Percentiles rank a stretch among this genome's conserved stretches.
Conservation (phyloP, 37 sponge, comb jelly and placozoan species). For the Oopsacas minuta region DNA sequence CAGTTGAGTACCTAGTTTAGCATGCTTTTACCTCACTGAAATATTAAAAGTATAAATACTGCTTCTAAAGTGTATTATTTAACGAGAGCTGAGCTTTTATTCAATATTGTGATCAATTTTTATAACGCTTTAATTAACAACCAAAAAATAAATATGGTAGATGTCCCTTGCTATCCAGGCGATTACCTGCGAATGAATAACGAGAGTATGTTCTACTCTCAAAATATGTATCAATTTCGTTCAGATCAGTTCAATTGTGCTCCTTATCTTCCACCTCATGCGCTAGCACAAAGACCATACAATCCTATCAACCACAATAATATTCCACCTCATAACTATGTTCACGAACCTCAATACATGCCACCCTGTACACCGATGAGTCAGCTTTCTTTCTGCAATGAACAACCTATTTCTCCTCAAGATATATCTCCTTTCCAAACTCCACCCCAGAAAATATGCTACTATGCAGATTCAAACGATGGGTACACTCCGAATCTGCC, state of each 20-base stretch:
- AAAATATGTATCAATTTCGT: neutral
- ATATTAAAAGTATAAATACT: neutral
- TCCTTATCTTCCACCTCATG: neutral
- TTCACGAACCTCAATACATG: neutral
- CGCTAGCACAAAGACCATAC: neutral
- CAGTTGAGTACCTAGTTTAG: no score
- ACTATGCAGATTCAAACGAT: neutral
- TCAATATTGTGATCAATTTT: neutral
- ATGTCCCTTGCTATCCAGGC: neutral
- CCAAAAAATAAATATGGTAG: neutral
- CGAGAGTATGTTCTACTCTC: neutral
- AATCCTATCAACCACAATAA: neutral
- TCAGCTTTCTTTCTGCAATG: neutral
- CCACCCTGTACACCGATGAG: slow-evolving; percentile 10
- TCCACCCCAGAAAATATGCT: neutral
- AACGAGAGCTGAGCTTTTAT: neutral
- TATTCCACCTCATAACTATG: neutral
- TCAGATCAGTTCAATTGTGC: neutral
- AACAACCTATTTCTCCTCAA: neutral
- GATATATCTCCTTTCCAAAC: neutral
- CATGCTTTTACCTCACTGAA: no score
- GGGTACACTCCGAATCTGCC: neutral
- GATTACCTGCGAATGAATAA: neutral
- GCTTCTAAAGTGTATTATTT: neutral
- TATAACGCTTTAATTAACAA: neutral